phyloP scores from a whole-genome alignment of 2,888 invertebrate species.

The Orgyia antiqua region DNA sequence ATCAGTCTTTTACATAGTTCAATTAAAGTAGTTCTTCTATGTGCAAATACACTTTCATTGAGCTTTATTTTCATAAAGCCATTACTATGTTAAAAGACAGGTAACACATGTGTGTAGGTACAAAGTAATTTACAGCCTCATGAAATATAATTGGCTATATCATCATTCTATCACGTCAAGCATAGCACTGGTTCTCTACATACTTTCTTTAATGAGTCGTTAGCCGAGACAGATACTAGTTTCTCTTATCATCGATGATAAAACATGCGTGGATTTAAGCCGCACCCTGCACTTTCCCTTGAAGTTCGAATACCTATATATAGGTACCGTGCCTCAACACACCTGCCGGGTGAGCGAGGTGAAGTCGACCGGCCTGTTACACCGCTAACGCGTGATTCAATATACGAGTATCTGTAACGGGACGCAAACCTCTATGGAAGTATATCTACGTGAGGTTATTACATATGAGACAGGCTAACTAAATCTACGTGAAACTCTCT shows the following conservation, averaged over 20 bases:
- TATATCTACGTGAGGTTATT: conserved; percentile 52
- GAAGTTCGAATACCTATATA: too few relatives aligned
- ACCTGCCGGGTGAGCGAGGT: conserved; percentile 54
- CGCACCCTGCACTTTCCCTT: conserved; percentile 72
- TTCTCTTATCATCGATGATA: conserved; percentile 73
- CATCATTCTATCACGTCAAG: conserved; percentile 28
- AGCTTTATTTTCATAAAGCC: too few relatives aligned
- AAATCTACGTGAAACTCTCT: conserved; percentile 44
- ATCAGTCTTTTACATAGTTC: too few relatives aligned
- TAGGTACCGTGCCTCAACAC: conserved; percentile 17
- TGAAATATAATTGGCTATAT: conserved; percentile 19
- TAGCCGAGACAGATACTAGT: conserved; percentile 50
- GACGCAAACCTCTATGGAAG: conserved; percentile 49
- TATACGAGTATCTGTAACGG: conserved; percentile 39
- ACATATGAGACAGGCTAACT: conserved; percentile 47
- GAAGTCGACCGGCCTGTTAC: conserved; percentile 48
- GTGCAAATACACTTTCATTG: too few relatives aligned
- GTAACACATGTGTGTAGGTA: too few relatives aligned
- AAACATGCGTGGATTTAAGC: conserved; percentile 64
- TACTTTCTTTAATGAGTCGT: conserved; percentile 50
- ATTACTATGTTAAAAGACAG: too few relatives aligned
- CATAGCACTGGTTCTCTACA: conserved; percentile 8
- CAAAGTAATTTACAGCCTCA: conserved; percentile 12
- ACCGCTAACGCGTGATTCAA: conserved; percentile 49
- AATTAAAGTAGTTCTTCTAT: too few relatives aligned